Evolutionary conservation across 2,888 invertebrate genomes (phyloP).

Genomic region (Drosophila algonquin): DNA sequence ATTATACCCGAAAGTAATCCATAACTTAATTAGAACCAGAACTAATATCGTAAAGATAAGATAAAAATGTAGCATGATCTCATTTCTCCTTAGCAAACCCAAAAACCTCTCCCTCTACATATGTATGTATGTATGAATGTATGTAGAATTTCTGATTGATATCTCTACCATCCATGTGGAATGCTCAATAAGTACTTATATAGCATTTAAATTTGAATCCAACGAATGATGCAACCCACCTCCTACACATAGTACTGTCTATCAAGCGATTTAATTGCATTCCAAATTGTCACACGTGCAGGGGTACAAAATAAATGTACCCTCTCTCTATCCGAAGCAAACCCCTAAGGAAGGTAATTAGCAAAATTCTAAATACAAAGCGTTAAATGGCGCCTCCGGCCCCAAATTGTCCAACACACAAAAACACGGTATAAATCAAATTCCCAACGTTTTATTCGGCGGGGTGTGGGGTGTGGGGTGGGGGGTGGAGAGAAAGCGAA

Average conservation of each 20-base stretch:
- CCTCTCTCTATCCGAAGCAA: background rate
- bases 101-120: background rate
- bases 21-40: background rate
- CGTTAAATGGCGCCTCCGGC: slow-evolving; percentile 41
- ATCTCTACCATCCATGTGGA: slow-evolving; percentile 25
- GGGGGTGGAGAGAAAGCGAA: background rate
- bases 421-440: slow-evolving; percentile 7
- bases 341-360: slow-evolving; percentile 3
- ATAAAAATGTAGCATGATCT: too few species aligned
- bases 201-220: slow-evolving; percentile 13
- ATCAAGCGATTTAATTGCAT: slow-evolving; percentile 32
- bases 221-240: slow-evolving; percentile 16
- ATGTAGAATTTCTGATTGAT: slow-evolving; percentile 14
- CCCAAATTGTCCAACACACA: slow-evolving; percentile 32
- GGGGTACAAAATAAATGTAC: slow-evolving; percentile 7
- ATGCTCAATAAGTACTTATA: slow-evolving; percentile 36
- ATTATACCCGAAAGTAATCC: background rate
- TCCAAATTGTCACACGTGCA: slow-evolving; percentile 49
- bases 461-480: too few species aligned
- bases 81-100: background rate
- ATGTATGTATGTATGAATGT: too few species aligned
- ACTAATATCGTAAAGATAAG: background rate
- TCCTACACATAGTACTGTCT: slow-evolving; percentile 5
- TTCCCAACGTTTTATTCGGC: slow-evolving; percentile 8
- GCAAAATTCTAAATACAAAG: slow-evolving; percentile 29